Evolutionary conservation across 2,888 invertebrate genomes (phyloP), one percentile per base, ranked within the genome.

Genomic region (Tricholauxania praeusta): DNA sequence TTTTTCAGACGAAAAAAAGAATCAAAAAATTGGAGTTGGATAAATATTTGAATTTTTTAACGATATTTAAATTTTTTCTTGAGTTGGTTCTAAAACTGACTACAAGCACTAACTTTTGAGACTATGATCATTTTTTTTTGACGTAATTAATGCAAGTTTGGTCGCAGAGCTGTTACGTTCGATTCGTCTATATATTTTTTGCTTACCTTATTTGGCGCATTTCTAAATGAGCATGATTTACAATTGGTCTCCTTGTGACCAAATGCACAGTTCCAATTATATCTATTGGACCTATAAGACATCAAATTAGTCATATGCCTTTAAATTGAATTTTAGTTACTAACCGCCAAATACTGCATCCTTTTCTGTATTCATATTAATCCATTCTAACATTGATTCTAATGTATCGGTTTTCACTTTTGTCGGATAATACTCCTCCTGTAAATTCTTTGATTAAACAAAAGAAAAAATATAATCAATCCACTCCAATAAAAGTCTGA

Each of bases 191-290:
- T 10, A 39, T 39, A 39, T 39, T 39, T 39, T 39, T 10, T 39
- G 7, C 39, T 79, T 83, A 94, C 94, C 94, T 91, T 77, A 95
- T 91, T 68, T 91, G 92, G 48, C 89, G 89, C 86, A 94, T 92
- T 85, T 96, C 96, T 82, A 96, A 94, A 83, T 96, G 96, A 0
- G 96, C 96, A 87, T 96, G 96, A 76, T 95, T 93, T 0, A 95
- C 92, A 63, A 96, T 91, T 0, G 96, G 93, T 47, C 96, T 88
- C 10, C 91, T 88, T 0, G 96, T 93, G 14, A 92, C 90, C 71
- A 97, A 87, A 88, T 96, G 91, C 15, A 96, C 89, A 53, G 93
- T 92, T 12, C 96, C 95, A 90, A 94, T 92, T 0, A 95, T 89
- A 0, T 96, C 94, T 92, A 96, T 93, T 63, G 96, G 93, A 7